phyloP scores from a whole-genome alignment of 1,140 invertebrate species.

The Metaphire vulgaris region DNA sequence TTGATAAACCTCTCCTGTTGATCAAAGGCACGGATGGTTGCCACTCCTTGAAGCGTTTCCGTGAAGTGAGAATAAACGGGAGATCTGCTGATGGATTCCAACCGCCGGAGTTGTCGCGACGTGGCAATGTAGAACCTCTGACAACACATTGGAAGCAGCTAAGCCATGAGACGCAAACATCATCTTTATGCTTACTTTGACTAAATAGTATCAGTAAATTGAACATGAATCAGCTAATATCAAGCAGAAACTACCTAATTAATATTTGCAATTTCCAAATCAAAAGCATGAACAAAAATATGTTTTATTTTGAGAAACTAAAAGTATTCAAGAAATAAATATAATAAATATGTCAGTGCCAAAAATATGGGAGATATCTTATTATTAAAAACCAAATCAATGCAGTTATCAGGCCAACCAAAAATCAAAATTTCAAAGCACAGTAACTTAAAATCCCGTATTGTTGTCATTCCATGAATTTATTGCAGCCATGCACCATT shows the following conservation, averaged over 20 bases:
- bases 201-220: not conserved
- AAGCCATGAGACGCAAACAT: not conserved
- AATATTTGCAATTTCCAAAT: not conserved
- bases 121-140: slow-evolving; percentile 55
- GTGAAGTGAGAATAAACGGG: slow-evolving; percentile 57
- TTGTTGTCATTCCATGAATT: too few species aligned
- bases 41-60: slow-evolving; percentile 53
- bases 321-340: too few species aligned
- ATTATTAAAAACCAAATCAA: too few species aligned
- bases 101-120: slow-evolving; percentile 55
- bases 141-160: slow-evolving; percentile 34
- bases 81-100: slow-evolving; percentile 54
- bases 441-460: too few species aligned
- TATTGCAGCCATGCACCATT: too few species aligned
- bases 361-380: too few species aligned
- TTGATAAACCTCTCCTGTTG: slow-evolving; percentile 54
- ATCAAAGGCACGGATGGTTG: slow-evolving; percentile 46
- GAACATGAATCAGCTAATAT: not conserved
- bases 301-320: too few species aligned
- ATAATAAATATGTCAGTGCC: too few species aligned
- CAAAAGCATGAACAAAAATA: too few species aligned
- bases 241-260: not conserved
- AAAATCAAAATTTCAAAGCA: too few species aligned
- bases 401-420: too few species aligned
- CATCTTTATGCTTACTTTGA: not conserved